Conservation (phyloP, 2,797 vertebrate species). For the Mionectes olivaceus region DNA sequence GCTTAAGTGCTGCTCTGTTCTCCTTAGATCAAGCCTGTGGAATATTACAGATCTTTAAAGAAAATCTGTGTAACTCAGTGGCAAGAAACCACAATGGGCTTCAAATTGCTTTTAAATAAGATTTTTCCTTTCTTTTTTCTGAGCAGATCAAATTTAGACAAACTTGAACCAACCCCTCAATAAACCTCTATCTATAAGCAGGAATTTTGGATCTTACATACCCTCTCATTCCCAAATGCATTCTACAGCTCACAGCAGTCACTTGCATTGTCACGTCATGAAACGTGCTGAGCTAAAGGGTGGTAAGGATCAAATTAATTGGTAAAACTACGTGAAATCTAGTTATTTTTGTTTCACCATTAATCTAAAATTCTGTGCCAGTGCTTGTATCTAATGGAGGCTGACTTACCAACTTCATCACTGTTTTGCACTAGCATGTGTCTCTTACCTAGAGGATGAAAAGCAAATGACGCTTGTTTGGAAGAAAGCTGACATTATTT, state of each 20-base stretch:
- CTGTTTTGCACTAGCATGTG: neutral
- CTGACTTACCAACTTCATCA: neutral
- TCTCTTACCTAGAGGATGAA: neutral
- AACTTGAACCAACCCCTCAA: neutral
- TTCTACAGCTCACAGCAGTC: neutral
- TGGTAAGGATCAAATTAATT: neutral
- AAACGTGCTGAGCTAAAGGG: accelerated
- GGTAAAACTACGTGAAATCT: neutral
- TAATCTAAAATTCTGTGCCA: neutral
- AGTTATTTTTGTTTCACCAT: neutral
- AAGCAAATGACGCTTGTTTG: neutral
- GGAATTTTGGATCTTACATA: neutral
- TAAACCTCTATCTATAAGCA: neutral
- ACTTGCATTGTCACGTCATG: accelerated
- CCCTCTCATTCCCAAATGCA: neutral
- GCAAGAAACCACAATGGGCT: neutral
- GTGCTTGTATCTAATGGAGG: neutral
- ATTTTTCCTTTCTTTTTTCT: neutral
- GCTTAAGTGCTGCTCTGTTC: neutral
- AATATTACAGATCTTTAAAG: neutral
- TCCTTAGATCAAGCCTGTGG: neutral
- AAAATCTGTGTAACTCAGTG: neutral
- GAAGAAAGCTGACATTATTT: neutral
- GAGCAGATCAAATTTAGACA: neutral
- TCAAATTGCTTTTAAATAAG: neutral